A percentile compares a stretch with the other conserved stretches of the same genome.
Evolutionary conservation across 2,797 vertebrate genomes (phyloP).

Genomic region (Trachurus trachurus): DNA sequence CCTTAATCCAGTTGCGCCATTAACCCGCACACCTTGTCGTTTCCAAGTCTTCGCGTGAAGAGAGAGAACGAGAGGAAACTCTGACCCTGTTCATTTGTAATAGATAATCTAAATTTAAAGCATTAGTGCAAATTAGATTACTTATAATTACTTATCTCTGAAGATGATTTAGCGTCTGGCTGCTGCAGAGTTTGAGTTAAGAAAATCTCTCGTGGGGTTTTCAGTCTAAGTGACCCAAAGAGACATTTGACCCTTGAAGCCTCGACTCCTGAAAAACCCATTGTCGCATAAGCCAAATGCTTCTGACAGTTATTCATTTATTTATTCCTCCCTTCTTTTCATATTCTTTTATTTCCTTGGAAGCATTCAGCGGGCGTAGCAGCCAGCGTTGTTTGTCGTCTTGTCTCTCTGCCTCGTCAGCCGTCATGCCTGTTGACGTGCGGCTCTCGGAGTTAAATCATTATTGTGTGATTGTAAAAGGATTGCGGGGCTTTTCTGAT

Average conservation of each 20-base stretch:
- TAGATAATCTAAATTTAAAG: constrained; percentile 57
- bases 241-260: constrained; percentile 56
- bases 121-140: constrained; percentile 52
- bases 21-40: constrained; percentile 61
- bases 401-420: constrained; percentile 69
- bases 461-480: constrained; percentile 78
- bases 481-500: constrained; percentile 72
- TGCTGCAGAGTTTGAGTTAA: constrained; percentile 25
- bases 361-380: constrained; percentile 44
- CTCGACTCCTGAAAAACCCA: constrained; percentile 57
- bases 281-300: constrained; percentile 70
- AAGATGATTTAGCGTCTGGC: constrained; percentile 19
- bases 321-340: constrained; percentile 63
- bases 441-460: constrained; percentile 76
- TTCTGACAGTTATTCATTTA: constrained; percentile 85
- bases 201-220: constrained; percentile 30
- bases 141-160: constrained; percentile 31
- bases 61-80: constrained; percentile 33
- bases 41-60: constrained; percentile 36
- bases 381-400: constrained; percentile 70
- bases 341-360: constrained; percentile 37
- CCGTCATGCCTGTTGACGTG: constrained; percentile 73
- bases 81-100: constrained; percentile 58
- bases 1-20: constrained; percentile 73
- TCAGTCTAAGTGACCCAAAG: constrained; percentile 62